A percentile compares a stretch with the other conserved stretches of the same genome.
Conservation (phyloP, 2,113 vertebrate genomes). For the Lutjanus erythropterus region DNA sequence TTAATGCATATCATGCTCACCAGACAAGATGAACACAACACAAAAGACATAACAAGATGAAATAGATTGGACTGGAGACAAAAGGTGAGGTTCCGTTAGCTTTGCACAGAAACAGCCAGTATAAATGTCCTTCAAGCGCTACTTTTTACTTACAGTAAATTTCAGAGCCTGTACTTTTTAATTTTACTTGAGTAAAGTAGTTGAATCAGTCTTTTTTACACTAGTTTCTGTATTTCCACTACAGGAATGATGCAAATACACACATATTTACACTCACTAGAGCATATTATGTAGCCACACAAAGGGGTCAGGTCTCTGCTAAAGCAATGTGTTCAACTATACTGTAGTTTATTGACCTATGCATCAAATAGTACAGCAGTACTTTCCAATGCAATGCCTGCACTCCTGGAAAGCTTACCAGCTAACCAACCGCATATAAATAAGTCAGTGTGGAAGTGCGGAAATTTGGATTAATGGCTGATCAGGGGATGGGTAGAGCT, state of each 20-base stretch:
- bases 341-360: slow-evolving; percentile 17
- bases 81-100: no score
- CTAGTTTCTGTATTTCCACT: no score
- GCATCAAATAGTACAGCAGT: slow-evolving; percentile 12
- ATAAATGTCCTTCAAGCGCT: no score
- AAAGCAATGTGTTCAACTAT: slow-evolving; percentile 8
- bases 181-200: no score
- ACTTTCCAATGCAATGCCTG: slow-evolving; percentile 12
- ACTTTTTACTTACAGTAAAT: no score
- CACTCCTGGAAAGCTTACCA: slow-evolving; percentile 21
- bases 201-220: no score
- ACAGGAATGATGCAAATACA: slow-evolving; percentile 15
- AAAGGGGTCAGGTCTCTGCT: neutral
- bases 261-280: neutral
- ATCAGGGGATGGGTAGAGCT: slow-evolving; percentile 54
- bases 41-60: no score
- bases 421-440: slow-evolving; percentile 35
- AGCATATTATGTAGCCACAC: neutral
- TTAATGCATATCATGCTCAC: no score
- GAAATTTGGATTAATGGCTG: slow-evolving; percentile 69
- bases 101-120: no score
- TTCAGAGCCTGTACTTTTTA: no score
- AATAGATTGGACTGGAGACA: no score
- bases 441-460: slow-evolving; percentile 38
- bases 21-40: no score